Conservation (phyloP, 2,888 invertebrate genomes). For the Euzetes globulus region DNA sequence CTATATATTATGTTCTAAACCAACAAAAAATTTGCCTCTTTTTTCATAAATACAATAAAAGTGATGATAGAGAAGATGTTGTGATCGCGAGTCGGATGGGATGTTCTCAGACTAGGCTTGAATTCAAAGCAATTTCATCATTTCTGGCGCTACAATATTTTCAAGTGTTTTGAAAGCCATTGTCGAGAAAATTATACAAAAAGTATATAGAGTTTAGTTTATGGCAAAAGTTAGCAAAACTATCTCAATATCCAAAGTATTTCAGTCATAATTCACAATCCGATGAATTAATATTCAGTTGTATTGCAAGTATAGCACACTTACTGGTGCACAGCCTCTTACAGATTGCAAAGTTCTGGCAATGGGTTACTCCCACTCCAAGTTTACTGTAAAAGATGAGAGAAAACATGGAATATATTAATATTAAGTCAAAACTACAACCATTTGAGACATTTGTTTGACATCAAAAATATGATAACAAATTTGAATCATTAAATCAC, state of each 20-base stretch:
- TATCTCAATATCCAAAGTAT: not conserved
- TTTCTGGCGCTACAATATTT: not conserved
- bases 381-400: not conserved
- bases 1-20: not conserved
- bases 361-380: slow-evolving; percentile 10
- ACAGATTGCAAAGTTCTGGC: not conserved
- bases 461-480: not conserved
- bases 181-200: not conserved
- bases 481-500: slow-evolving; percentile 14
- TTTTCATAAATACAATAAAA: slow-evolving; percentile 15
- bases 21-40: slow-evolving; percentile 1
- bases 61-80: slow-evolving; percentile 16
- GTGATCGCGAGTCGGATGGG: slow-evolving; percentile 12
- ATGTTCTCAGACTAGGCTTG: not conserved
- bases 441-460: not conserved
- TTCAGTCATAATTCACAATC: not conserved
- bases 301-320: not conserved
- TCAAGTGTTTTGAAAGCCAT: not conserved
- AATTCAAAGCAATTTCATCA: slow-evolving; percentile 5
- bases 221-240: not conserved
- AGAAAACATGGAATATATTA: not conserved
- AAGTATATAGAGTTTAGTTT: slow-evolving; percentile 22
- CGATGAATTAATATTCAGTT: slow-evolving; percentile 9
- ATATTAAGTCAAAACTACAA: not conserved
- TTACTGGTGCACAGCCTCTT: not conserved